phyloP scores from a whole-genome alignment of 2,888 invertebrate genomes.

The Sphinx pinastri region DNA sequence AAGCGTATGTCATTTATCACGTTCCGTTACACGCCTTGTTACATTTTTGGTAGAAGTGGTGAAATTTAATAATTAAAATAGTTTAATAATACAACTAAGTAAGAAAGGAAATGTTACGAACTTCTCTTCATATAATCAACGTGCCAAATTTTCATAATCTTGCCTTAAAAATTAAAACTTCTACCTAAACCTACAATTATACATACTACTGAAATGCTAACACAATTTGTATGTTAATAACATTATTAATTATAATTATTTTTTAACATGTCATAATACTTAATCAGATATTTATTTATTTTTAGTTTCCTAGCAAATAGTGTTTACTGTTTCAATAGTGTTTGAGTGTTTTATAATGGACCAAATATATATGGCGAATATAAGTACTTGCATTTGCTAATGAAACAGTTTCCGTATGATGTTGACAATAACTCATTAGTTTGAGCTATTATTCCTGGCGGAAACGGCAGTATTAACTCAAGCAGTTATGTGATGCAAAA shows the following conservation, averaged over 20 bases:
- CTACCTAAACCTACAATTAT: too few species aligned
- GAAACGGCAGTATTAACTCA: neutral
- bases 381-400: neutral
- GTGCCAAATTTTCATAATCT: too few species aligned
- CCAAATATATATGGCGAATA: neutral
- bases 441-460: neutral
- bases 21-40: constrained; percentile 5
- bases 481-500: neutral
- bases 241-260: neutral
- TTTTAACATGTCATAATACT: neutral
- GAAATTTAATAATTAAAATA: neutral
- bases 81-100: too few species aligned
- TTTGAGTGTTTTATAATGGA: neutral
- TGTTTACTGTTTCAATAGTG: too few species aligned
- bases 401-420: neutral
- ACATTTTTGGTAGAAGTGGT: neutral
- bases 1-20: constrained; percentile 5
- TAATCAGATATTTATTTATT: neutral
- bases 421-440: constrained; percentile 3
- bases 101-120: too few species aligned
- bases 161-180: too few species aligned
- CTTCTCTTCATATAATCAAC: too few species aligned
- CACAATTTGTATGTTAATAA: too few species aligned
- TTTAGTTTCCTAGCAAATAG: neutral
- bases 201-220: too few species aligned